Percentiles rank a stretch among this genome's conserved stretches.
These are phyloP conservation scores for Raphicerus campestris DNA, from an alignment of 2,113 vertebrate species.

Conservation along the genomic window DNA sequence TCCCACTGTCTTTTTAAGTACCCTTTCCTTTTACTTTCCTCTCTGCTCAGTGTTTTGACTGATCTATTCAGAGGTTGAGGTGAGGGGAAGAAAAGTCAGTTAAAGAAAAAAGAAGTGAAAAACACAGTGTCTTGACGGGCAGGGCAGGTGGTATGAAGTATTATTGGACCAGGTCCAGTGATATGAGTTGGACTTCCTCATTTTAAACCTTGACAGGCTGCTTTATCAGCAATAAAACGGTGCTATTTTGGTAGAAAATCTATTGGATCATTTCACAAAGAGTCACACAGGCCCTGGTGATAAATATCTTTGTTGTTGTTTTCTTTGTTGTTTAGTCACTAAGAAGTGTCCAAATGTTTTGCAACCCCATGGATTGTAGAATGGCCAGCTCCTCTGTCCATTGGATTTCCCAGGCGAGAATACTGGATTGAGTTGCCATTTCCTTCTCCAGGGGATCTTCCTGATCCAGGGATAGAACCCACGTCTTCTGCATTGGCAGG, in stretches of 20 bases:
- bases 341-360: not conserved
- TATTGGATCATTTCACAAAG: not conserved
- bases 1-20: not conserved
- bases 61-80: not conserved
- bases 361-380: not conserved
- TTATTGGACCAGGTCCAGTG: rapidly evolving
- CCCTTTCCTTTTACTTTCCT: too few relatives aligned
- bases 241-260: not conserved
- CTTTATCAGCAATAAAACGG: not conserved
- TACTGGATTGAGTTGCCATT: not conserved
- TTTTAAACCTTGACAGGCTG: not conserved
- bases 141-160: not conserved
- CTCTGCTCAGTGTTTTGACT: not conserved
- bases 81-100: not conserved
- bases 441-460: not conserved
- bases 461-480: not conserved
- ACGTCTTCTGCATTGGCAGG: not conserved
- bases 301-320: not conserved
- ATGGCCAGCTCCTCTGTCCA: not conserved
- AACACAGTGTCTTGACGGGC: too few relatives aligned
- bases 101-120: not conserved
- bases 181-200: not conserved
- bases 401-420: not conserved
- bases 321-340: not conserved
- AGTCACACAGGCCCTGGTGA: not conserved